Evolutionary conservation across 2,888 invertebrate genomes (phyloP).

Genomic region (Athalia cordata): DNA sequence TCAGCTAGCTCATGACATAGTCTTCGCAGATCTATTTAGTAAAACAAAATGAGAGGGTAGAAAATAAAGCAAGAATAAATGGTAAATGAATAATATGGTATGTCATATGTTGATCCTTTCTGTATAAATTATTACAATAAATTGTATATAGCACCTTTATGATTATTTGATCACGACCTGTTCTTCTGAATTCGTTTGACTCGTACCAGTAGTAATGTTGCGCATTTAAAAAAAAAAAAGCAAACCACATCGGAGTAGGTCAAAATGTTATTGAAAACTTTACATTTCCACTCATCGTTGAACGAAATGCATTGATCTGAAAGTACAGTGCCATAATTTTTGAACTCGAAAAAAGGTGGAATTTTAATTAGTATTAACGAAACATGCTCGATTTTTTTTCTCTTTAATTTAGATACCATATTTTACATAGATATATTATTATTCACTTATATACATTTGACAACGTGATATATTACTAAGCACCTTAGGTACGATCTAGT

Average conservation of each 20-base stretch:
- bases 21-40: neutral
- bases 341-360: constrained; percentile 29
- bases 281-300: no score
- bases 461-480: constrained; percentile 70
- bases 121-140: constrained; percentile 37
- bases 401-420: constrained; percentile 55
- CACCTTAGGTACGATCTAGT: constrained; percentile 73
- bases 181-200: neutral
- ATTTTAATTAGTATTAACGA: constrained; percentile 43
- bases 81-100: neutral
- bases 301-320: no score
- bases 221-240: no score
- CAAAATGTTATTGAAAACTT: no score
- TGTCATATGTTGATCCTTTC: neutral
- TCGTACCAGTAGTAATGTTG: no score
- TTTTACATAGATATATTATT: constrained; percentile 70
- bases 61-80: neutral
- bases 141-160: constrained; percentile 32
- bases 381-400: constrained; percentile 45
- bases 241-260: no score
- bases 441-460: constrained; percentile 71
- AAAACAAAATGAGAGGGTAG: neutral
- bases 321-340: neutral
- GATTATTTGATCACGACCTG: neutral
- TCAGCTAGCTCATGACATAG: neutral